phyloP scores from a whole-genome alignment of 2,797 vertebrate species.

The Echiichthys vipera region DNA sequence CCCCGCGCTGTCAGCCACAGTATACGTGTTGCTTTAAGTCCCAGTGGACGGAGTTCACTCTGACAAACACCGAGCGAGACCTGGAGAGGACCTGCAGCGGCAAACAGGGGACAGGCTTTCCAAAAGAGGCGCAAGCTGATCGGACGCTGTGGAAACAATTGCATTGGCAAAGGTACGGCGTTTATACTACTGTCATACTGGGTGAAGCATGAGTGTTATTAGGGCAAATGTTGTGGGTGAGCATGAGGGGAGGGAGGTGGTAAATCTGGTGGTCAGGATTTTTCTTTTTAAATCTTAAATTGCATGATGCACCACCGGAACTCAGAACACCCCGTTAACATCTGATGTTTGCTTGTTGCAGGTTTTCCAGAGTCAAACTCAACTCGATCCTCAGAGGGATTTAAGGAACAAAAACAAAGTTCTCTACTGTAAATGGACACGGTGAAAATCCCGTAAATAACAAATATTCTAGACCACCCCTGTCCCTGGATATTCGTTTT shows the following conservation, averaged over 20 bases:
- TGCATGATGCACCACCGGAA: conserved; percentile 20
- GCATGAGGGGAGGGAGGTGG: neutral
- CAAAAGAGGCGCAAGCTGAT: conserved; percentile 11
- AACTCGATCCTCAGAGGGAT: conserved; percentile 42
- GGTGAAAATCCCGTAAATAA: conserved; percentile 42
- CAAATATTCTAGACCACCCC: conserved; percentile 12
- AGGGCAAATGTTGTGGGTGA: neutral
- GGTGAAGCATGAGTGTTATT: neutral
- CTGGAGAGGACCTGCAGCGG: conserved; percentile 36
- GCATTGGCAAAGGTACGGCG: conserved; percentile 32
- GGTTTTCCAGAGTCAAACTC: conserved; percentile 65
- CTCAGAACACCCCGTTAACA: conserved; percentile 37
- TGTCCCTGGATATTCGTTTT: conserved; percentile 53
- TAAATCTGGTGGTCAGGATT: conserved; percentile 22
- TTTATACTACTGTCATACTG: neutral
- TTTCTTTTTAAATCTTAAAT: neutral
- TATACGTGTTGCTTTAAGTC: conserved; percentile 71
- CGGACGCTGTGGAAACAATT: conserved; percentile 31
- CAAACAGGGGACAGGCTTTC: neutral
- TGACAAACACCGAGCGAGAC: conserved; percentile 52
- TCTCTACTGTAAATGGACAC: conserved; percentile 45
- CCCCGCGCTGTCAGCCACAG: conserved; percentile 74
- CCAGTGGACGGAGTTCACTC: conserved; percentile 66
- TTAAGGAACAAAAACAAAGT: conserved; percentile 23
- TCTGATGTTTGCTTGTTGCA: conserved; percentile 63